phyloP scores from a whole-genome alignment of 1,140 invertebrate genomes.

The Drosophila biarmipes region DNA sequence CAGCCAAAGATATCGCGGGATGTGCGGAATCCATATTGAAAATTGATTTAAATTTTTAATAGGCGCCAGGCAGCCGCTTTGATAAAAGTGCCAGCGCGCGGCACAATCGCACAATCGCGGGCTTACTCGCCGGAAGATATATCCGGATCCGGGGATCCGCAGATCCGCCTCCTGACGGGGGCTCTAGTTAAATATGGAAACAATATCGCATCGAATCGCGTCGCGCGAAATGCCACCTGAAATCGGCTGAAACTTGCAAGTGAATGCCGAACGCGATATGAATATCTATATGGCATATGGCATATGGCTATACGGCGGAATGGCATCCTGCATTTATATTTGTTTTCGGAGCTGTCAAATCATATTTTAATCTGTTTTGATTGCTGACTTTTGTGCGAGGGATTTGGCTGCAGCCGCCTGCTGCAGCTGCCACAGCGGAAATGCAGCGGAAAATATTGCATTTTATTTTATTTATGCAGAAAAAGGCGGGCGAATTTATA shows the following conservation, averaged over 20 bases:
- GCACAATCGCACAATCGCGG: slow-evolving; percentile 75
- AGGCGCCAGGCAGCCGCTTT: slow-evolving; percentile 64
- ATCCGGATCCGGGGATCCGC: slow-evolving; percentile 38
- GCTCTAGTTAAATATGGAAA: slow-evolving; percentile 77
- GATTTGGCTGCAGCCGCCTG: slow-evolving; percentile 64
- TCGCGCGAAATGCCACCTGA: slow-evolving; percentile 60
- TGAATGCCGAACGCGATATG: slow-evolving; percentile 43
- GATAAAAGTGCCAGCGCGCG: slow-evolving; percentile 80
- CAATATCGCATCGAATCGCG: slow-evolving; percentile 39
- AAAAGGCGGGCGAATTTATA: slow-evolving; percentile 42
- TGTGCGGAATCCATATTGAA: slow-evolving; percentile 77
- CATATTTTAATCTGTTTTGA: slow-evolving; percentile 85
- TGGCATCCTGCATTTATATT: slow-evolving; percentile 50
- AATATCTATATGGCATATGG: slow-evolving; percentile 34
- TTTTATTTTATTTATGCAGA: slow-evolving; percentile 82
- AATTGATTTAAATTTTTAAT: slow-evolving; percentile 83
- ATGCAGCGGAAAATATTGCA: slow-evolving; percentile 75
- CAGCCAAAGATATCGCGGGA: slow-evolving; percentile 42
- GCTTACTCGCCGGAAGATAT: slow-evolving; percentile 57
- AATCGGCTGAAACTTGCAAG: slow-evolving; percentile 47
- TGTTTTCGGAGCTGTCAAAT: slow-evolving; percentile 79
- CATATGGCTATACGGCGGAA: slow-evolving; percentile 1
- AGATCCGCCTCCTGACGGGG: slow-evolving; percentile 37
- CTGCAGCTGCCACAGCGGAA: slow-evolving; percentile 37
- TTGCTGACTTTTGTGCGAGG: slow-evolving; percentile 84